These are phyloP conservation scores for Iselma pallidipennis DNA, from an alignment of 2,888 invertebrate species.

Conservation along the genomic window DNA sequence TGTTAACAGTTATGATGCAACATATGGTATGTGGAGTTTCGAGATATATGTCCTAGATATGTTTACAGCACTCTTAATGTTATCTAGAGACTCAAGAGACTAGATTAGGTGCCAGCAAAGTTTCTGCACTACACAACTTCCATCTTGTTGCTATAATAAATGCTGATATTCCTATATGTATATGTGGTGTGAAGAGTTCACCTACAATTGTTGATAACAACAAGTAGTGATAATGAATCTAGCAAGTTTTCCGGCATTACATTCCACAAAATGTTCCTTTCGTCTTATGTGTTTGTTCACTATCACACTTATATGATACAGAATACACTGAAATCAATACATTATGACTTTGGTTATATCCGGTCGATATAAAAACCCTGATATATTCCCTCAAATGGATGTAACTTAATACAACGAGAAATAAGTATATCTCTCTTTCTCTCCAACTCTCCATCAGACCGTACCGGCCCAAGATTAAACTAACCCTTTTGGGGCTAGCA, in stretches of 20 bases:
- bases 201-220: too few species aligned
- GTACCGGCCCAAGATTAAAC: constrained; percentile 5
- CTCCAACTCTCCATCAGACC: neutral
- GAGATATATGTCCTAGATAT: constrained; percentile 3
- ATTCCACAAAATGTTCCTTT: neutral
- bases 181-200: too few species aligned
- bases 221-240: too few species aligned
- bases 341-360: neutral
- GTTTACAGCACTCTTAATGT: constrained; percentile 8
- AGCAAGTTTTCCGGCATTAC: neutral
- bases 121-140: too few species aligned
- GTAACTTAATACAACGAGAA: neutral
- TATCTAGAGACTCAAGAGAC: neutral
- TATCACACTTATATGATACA: neutral
- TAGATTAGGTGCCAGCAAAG: neutral
- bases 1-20: neutral
- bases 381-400: neutral
- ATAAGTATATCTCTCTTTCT: neutral
- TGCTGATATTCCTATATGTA: too few species aligned
- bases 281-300: neutral
- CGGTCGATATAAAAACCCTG: neutral
- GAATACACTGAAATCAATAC: neutral
- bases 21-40: neutral
- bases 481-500: constrained; percentile 14
- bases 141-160: too few species aligned